Evolutionary conservation across 1,140 invertebrate species (phyloP), one percentile per base, ranked within the genome.

Genomic region (Drosophila pandora): DNA sequence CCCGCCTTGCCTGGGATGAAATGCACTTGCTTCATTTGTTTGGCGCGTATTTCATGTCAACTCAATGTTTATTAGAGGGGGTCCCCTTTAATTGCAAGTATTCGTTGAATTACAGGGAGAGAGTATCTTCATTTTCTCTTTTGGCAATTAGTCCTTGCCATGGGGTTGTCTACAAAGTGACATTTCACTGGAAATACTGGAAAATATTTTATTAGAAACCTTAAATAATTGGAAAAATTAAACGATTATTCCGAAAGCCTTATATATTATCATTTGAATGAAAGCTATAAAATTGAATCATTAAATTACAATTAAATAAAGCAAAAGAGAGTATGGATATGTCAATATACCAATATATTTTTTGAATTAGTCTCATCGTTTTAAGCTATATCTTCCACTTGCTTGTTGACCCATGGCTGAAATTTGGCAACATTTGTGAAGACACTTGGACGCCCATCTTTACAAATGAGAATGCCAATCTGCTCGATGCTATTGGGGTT

Each of bases 401-500:
- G 34, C 1, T 43, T 6, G 8, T 41, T n/a, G 32, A 81, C 76
- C 77, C 73, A 81, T 1, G 2, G 8, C 1, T 21, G 21, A 21
- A 64, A 1, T 21, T 90, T 59, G 0, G 95, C 93, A 1, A 97
- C 93, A 75, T 95, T 95, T 0, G 95, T 95, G 81, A 97, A 97
- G 17, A 96, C 94, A 2, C 96, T 95, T 1, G 95, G 96, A 0
- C 96, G 96, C 22, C 95, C 93, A 60, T 69, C 78, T 39, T 95
- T 93, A 95, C 95, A 96, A 6, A 94, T 93, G 0, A 95, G 95
- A 2, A 96, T 91, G 2, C 95, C 95, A 2, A 93, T 93, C 17
- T 95, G 92, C 25, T 93, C 91, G 79, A 93, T 94, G n/a, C 92
- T 90, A 48, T 93, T 92, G n/a, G 93, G 92, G 2, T 73, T 32